A percentile compares a stretch with the other conserved stretches of the same genome.
Evolutionary conservation across 2,888 invertebrate genomes (phyloP).

Genomic region (Enchytraeus crypticus): DNA sequence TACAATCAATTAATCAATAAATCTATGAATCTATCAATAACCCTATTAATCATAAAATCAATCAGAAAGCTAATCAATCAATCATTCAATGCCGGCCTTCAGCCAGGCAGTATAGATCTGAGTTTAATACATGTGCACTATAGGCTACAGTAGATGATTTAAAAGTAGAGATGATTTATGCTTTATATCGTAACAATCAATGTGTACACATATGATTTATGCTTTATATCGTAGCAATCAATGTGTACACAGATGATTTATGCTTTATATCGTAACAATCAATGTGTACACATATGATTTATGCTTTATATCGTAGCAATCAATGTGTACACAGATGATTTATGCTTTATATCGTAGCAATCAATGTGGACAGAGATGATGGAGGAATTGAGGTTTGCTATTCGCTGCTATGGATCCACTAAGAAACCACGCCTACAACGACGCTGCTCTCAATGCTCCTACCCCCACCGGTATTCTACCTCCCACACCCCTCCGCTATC

Average conservation of each 20-base stretch:
- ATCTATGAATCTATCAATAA: not conserved
- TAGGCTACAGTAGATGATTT: too few species aligned
- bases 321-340: too few species aligned
- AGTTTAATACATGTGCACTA: too few species aligned
- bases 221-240: too few species aligned
- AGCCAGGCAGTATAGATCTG: not conserved
- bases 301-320: too few species aligned
- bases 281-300: too few species aligned
- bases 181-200: too few species aligned
- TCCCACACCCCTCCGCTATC: constrained; percentile 18
- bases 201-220: too few species aligned
- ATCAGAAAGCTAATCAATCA: not conserved
- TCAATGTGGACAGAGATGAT: constrained; percentile 89
- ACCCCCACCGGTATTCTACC: constrained; percentile 14
- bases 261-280: too few species aligned
- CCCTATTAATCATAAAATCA: not conserved
- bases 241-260: too few species aligned
- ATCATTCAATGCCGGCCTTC: not conserved
- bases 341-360: too few species aligned
- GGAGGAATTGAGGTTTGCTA: constrained; percentile 80
- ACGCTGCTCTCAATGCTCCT: constrained; percentile 63
- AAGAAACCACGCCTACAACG: constrained; percentile 71
- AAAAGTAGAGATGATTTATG: too few species aligned
- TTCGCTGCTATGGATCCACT: constrained; percentile 74
- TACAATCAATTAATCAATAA: not conserved